These are phyloP conservation scores for Camponotus fellah DNA, from an alignment of 2,888 invertebrate genomes.

Conservation along the genomic window DNA sequence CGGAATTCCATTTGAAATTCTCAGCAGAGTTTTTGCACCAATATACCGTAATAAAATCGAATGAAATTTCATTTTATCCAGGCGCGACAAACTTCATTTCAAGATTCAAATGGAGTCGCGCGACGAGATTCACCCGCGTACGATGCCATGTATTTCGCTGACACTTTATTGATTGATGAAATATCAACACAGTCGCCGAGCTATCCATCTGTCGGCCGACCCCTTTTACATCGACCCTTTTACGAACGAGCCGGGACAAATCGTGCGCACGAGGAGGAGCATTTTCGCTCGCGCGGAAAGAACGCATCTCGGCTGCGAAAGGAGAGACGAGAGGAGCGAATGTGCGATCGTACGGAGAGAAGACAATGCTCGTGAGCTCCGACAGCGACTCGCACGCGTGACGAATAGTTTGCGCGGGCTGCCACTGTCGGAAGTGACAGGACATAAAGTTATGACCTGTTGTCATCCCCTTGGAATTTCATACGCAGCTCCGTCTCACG, in stretches of 20 bases:
- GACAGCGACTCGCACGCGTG: slow-evolving; percentile 53
- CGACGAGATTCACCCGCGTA: slow-evolving; percentile 20
- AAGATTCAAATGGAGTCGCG: slow-evolving; percentile 35
- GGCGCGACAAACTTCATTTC: slow-evolving; percentile 48
- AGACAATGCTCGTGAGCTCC: slow-evolving; percentile 54
- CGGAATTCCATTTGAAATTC: slow-evolving; percentile 47
- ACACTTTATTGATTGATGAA: slow-evolving; percentile 56
- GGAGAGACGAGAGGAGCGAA: slow-evolving; percentile 26
- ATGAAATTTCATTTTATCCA: slow-evolving; percentile 28
- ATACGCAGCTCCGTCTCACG: slow-evolving; percentile 1
- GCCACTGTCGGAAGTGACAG: slow-evolving; percentile 66
- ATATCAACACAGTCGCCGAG: slow-evolving; percentile 48
- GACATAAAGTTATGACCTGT: slow-evolving; percentile 70
- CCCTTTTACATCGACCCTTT: slow-evolving; percentile 11
- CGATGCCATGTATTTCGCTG: slow-evolving; percentile 16
- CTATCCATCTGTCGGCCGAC: slow-evolving; percentile 8
- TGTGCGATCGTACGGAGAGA: slow-evolving; percentile 30
- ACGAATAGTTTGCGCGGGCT: slow-evolving; percentile 68
- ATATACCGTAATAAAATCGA: slow-evolving; percentile 13
- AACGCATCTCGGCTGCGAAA: slow-evolving; percentile 4
- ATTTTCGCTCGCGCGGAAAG: slow-evolving; percentile 37
- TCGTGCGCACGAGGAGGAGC: slow-evolving; percentile 36
- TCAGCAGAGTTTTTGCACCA: neutral
- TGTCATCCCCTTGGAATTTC: slow-evolving; percentile 60
- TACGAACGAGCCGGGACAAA: slow-evolving; percentile 20